Conservation (phyloP, 2,797 vertebrate genomes). For the Mormyrus proboscirostris region DNA sequence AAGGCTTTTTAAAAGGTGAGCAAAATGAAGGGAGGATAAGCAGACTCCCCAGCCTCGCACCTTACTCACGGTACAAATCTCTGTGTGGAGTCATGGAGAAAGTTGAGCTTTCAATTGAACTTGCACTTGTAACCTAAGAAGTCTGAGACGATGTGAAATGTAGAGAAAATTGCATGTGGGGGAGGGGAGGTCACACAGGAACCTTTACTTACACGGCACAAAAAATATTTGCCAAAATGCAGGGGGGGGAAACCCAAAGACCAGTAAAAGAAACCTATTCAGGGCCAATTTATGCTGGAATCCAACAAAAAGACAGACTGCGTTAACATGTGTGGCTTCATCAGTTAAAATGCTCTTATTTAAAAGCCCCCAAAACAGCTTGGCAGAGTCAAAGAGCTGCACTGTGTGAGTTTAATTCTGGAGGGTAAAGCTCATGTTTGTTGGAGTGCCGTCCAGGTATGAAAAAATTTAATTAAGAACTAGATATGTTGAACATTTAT, state of each 20-base stretch:
- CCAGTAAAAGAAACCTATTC: background rate
- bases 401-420: background rate
- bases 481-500: background rate
- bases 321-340: background rate
- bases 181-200: background rate
- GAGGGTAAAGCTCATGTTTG: background rate
- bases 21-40: background rate
- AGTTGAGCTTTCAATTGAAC: background rate
- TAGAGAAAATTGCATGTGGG: background rate
- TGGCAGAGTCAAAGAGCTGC: background rate
- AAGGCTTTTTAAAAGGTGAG: background rate
- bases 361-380: background rate
- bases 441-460: background rate
- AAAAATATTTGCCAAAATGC: background rate
- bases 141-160: background rate
- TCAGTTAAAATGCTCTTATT: constrained; percentile 12
- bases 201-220: background rate
- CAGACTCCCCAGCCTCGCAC: background rate
- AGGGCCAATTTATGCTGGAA: background rate
- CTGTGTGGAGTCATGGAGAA: background rate
- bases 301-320: background rate
- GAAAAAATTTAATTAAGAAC: background rate
- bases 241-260: background rate
- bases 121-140: background rate
- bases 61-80: background rate